Conservation (phyloP, 2,888 invertebrate species). For the Halocaridina rubra region DNA sequence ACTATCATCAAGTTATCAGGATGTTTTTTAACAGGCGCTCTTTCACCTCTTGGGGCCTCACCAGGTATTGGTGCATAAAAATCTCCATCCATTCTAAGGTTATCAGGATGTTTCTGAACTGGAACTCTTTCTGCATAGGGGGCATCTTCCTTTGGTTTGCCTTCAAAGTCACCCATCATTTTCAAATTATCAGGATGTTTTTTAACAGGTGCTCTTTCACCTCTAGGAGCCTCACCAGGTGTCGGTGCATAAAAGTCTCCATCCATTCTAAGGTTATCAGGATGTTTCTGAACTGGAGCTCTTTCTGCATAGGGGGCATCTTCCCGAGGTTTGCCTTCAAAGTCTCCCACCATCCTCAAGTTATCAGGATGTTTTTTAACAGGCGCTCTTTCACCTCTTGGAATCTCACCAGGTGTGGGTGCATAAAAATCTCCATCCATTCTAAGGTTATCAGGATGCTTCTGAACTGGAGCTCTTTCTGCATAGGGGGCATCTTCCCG, state of each 20-base stretch:
- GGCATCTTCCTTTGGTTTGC: slow-evolving; percentile 14
- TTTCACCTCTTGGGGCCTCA: slow-evolving; percentile 66
- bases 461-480: slow-evolving; percentile 26
- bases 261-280: slow-evolving; percentile 40
- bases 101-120: slow-evolving; percentile 67
- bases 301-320: slow-evolving; percentile 64
- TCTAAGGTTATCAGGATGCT: slow-evolving; percentile 72
- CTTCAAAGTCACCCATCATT: slow-evolving; percentile 68
- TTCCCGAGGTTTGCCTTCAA: slow-evolving; percentile 63
- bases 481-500: slow-evolving; percentile 69
- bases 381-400: slow-evolving; percentile 38
- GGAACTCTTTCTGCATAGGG: slow-evolving; percentile 56
- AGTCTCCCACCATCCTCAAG: slow-evolving; percentile 33
- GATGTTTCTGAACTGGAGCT: slow-evolving; percentile 39
- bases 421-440: slow-evolving; percentile 71
- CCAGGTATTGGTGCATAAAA: slow-evolving; percentile 73
- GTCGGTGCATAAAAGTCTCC: slow-evolving; percentile 34
- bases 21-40: slow-evolving; percentile 68
- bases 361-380: slow-evolving; percentile 49
- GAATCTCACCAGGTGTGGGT: slow-evolving; percentile 56
- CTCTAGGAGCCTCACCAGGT: slow-evolving; percentile 68
- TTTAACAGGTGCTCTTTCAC: slow-evolving; percentile 66
- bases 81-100: slow-evolving; percentile 73
- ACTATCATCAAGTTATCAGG: slow-evolving; percentile 68
- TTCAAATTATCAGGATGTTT: slow-evolving; percentile 70